Evolutionary conservation across 2,888 invertebrate genomes (phyloP).

Genomic region (Ceramica pisi): DNA sequence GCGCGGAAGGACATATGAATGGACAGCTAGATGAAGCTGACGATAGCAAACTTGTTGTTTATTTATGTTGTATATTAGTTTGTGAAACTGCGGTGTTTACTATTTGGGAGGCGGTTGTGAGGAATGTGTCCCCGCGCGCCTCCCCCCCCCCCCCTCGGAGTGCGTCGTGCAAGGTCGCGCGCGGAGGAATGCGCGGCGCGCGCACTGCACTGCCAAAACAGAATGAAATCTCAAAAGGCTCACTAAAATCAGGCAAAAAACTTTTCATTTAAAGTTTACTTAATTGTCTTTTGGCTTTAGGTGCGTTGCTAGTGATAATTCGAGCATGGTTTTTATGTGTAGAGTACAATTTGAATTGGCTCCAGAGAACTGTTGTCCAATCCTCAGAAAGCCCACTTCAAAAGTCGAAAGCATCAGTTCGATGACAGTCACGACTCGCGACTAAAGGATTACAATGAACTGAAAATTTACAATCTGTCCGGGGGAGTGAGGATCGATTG

Average conservation of each 20-base stretch:
- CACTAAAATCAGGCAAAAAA: background rate
- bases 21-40: conserved; percentile 68
- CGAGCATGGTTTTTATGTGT: background rate
- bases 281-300: background rate
- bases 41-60: conserved; percentile 65
- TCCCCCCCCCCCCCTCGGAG: conserved; percentile 31
- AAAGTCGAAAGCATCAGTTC: conserved; percentile 19
- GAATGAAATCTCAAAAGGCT: conserved; percentile 41
- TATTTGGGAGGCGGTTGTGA: conserved; percentile 62
- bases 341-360: background rate
- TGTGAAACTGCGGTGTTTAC: conserved; percentile 67
- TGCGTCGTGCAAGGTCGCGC: conserved; percentile 75
- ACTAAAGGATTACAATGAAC: conserved; percentile 45
- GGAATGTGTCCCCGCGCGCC: conserved; percentile 70
- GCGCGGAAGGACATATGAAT: conserved; percentile 76
- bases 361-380: background rate
- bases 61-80: too few species aligned
- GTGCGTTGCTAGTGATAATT: background rate
- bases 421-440: conserved; percentile 36
- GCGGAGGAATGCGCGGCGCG: conserved; percentile 71
- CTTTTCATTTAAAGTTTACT: background rate
- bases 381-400: background rate
- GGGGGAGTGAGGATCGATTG: conserved; percentile 48
- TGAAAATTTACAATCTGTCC: conserved; percentile 49
- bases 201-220: conserved; percentile 37